Conservation (phyloP, 2,113 vertebrate genomes). For the Eretmochelys imbricata region DNA sequence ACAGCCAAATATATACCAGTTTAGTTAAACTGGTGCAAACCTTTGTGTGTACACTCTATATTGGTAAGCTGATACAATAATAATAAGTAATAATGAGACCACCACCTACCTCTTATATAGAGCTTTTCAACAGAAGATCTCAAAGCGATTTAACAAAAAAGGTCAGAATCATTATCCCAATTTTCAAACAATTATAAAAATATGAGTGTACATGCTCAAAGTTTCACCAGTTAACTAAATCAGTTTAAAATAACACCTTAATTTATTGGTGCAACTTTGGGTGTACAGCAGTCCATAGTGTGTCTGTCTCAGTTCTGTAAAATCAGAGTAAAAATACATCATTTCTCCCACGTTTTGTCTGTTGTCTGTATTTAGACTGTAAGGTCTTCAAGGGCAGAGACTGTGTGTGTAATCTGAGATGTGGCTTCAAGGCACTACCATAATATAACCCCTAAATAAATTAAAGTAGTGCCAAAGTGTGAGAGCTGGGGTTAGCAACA, state of each 20-base stretch:
- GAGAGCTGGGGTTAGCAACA: background rate
- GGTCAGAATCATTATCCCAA: background rate
- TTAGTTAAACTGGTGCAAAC: background rate
- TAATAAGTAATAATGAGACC: background rate
- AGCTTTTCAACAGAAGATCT: background rate
- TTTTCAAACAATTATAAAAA: background rate
- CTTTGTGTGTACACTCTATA: background rate
- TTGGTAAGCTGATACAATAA: background rate
- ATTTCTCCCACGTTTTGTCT: background rate
- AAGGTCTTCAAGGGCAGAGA: background rate
- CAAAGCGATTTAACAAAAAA: background rate
- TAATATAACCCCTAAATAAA: background rate
- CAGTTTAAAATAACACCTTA: background rate
- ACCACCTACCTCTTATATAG: background rate
- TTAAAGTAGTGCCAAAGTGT: background rate
- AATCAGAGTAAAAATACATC: background rate
- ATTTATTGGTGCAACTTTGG: background rate
- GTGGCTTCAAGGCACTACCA: rapidly evolving
- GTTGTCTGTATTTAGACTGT: background rate
- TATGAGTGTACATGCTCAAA: background rate
- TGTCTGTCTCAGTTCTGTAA: background rate
- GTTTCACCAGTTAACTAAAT: background rate
- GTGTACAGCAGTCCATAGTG: background rate
- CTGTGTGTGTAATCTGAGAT: background rate
- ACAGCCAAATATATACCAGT: background rate